These are phyloP conservation scores for Drosophila novamexicana DNA, from an alignment of 1,140 invertebrate species.

Conservation along the genomic window DNA sequence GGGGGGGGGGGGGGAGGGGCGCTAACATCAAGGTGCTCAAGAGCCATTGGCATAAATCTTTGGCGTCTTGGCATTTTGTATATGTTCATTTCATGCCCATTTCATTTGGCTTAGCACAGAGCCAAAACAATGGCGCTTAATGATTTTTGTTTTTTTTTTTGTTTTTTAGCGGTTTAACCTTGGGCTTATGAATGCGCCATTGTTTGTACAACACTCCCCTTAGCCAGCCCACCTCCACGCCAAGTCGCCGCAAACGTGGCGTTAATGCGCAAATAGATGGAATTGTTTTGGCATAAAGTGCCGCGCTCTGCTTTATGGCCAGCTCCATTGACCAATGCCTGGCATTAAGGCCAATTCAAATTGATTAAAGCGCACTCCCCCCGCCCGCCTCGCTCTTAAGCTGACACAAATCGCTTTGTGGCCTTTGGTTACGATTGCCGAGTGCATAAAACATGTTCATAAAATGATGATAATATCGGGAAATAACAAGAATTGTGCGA, in stretches of 20 bases:
- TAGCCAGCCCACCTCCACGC: neutral
- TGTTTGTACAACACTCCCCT: slow-evolving; percentile 29
- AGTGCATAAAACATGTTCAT: slow-evolving; percentile 26
- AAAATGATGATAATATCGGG: slow-evolving; percentile 11
- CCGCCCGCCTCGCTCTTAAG: neutral
- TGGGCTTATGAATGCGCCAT: slow-evolving; percentile 75
- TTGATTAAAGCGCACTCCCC: slow-evolving; percentile 51
- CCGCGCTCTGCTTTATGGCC: slow-evolving; percentile 39
- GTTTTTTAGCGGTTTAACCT: slow-evolving; percentile 75
- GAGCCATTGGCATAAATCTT: slow-evolving; percentile 77
- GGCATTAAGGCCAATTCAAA: slow-evolving; percentile 60
- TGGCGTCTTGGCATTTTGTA: slow-evolving; percentile 29
- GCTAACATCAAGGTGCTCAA: slow-evolving; percentile 61
- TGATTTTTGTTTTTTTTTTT: slow-evolving; percentile 45
- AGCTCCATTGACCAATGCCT: slow-evolving; percentile 46
- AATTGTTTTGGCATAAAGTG: slow-evolving; percentile 43
- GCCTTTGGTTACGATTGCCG: slow-evolving; percentile 27
- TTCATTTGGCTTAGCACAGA: slow-evolving; percentile 62
- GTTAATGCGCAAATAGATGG: slow-evolving; percentile 51
- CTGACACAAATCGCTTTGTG: slow-evolving; percentile 51
- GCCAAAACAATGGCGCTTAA: slow-evolving; percentile 70
- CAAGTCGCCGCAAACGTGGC: slow-evolving; percentile 6
- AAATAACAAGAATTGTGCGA: neutral
- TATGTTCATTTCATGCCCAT: slow-evolving; percentile 33
- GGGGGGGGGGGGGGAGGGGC: neutral